Evolutionary conservation across 2,888 invertebrate species (phyloP), one percentile per base, ranked within the genome.

Genomic region (Xanthorhoe designata): DNA sequence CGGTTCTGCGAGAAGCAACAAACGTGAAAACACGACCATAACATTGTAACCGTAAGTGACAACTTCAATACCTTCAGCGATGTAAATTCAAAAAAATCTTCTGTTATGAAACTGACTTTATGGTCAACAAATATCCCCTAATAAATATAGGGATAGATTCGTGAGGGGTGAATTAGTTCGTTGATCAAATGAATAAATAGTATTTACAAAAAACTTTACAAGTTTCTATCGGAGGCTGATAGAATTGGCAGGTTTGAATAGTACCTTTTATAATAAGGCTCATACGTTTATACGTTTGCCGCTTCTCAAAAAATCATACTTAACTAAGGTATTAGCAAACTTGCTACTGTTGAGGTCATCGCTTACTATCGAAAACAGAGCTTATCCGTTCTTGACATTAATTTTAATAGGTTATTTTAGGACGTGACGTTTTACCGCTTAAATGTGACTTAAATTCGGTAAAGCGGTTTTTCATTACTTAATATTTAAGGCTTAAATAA

Each of bases 301-400:
- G 51, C 19, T 42, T 51, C 18, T 13, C 17, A 24, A 15, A 24
- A 51, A 51, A 29, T n/a, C 9, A 15, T 9, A 55, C 60, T 63
- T 72, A 63, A 66, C 69, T 56, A 64, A 70, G 63, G 59, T 69
- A 71, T 69, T 69, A 70, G 64, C 67, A 64, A 70, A 70, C 64
- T 69, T 64, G 61, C 65, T 65, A 42, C 63, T 57, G 65, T 63
- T 65, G 69, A 74, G 69, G 68, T 74, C 74, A 74, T 69, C 69
- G 64, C 58, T 54, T 53, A 68, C 55, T 61, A 45, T 66, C 56
- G 64, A 66, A 64, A 69, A 66, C 71, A 18, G 29, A 59, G 63
- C 65, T 71, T 69, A 54, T 70, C 58, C 59, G 71, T 64, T 69
- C 70, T 72, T 72, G 74, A 72, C 70, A 74, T 74, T 70, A 61